Evolutionary conservation across 1,140 invertebrate species (phyloP).

Genomic region (Neomicropteryx cornuta): DNA sequence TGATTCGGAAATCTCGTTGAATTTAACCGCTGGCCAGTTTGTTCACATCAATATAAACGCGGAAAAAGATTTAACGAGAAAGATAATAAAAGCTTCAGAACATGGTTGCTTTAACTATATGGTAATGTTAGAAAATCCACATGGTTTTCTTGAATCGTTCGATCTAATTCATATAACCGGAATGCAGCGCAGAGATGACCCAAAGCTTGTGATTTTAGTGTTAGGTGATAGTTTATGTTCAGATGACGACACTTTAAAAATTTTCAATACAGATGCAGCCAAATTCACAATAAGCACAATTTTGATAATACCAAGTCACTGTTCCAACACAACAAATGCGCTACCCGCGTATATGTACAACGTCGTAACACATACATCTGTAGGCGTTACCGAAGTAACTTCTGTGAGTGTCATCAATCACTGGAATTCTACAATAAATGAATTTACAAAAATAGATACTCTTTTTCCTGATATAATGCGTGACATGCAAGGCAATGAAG

Average conservation of each 20-base stretch:
- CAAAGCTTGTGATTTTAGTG: constrained; percentile 14
- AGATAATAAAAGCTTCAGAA: constrained; percentile 6
- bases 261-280: constrained; percentile 4
- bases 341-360: constrained; percentile 8
- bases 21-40: no score
- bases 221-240: neutral
- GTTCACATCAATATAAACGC: no score
- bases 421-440: constrained; percentile 6
- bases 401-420: constrained; percentile 9
- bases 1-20: no score
- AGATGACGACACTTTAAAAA: constrained; percentile 6
- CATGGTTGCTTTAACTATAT: constrained; percentile 14
- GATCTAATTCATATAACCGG: constrained; percentile 14
- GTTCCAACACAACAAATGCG: constrained; percentile 1
- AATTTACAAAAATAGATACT: constrained; percentile 8
- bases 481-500: constrained; percentile 13
- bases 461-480: constrained; percentile 18
- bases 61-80: no score
- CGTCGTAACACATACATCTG: constrained; percentile 12
- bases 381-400: constrained; percentile 5
- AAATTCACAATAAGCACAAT: constrained; percentile 10
- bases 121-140: constrained; percentile 5
- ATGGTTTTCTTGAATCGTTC: constrained; percentile 7
- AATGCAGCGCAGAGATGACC: constrained; percentile 13
- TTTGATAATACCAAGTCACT: constrained; percentile 9